These are phyloP conservation scores for Megaleporinus macrocephalus DNA, from an alignment of 2,113 vertebrate species.

Conservation along the genomic window DNA sequence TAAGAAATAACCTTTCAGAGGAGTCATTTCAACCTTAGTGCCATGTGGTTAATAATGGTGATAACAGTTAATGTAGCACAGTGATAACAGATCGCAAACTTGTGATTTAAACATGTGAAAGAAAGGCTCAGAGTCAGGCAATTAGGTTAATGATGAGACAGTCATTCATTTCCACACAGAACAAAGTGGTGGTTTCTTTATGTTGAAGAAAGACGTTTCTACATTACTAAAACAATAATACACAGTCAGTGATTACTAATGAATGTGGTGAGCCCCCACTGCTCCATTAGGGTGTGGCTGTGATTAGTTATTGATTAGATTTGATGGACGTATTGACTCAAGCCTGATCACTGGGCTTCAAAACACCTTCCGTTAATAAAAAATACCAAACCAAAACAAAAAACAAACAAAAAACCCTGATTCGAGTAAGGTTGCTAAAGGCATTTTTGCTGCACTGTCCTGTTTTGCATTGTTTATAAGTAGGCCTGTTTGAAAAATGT, in stretches of 20 bases:
- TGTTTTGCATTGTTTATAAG: conserved; percentile 46
- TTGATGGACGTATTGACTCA: conserved; percentile 8
- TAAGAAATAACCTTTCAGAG: not conserved
- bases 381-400: no score
- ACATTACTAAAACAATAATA: not conserved
- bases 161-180: not conserved
- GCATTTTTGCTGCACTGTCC: not conserved
- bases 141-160: no score
- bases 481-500: conserved; percentile 20
- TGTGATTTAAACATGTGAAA: no score
- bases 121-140: no score
- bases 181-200: no score
- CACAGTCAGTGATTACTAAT: not conserved
- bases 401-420: no score
- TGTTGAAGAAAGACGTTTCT: not conserved
- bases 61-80: no score
- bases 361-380: not conserved
- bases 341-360: not conserved
- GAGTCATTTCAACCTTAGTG: not conserved
- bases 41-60: not conserved
- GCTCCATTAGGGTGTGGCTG: not conserved
- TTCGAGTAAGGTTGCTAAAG: no score
- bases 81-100: no score
- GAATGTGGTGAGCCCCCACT: not conserved
- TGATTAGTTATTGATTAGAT: conserved; percentile 10